Conservation (phyloP, 2,797 vertebrate genomes). For the Sebastolobus alascanus region DNA sequence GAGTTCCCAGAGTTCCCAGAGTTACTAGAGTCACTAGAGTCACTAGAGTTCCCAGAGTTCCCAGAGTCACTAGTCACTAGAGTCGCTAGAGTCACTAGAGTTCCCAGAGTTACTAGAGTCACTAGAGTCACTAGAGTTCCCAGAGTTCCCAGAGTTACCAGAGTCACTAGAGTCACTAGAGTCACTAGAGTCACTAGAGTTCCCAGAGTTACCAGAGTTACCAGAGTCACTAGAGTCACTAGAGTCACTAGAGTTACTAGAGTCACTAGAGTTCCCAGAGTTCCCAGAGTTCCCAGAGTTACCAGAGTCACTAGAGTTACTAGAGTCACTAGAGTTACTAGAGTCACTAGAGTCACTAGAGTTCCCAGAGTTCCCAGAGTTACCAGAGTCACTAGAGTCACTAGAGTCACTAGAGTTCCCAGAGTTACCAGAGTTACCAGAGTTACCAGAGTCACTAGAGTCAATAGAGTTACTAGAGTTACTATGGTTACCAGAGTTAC, state of each 20-base stretch:
- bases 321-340: background rate
- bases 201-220: background rate
- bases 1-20: no score
- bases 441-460: background rate
- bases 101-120: no score
- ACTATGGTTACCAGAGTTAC: background rate
- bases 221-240: no score
- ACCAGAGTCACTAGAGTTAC: fast-evolving
- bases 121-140: no score
- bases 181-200: background rate
- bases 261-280: background rate
- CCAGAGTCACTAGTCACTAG: no score
- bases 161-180: fast-evolving
- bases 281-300: fast-evolving
- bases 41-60: no score
- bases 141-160: no score
- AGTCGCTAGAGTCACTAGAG: no score
- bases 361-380: background rate
- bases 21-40: no score
- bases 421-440: fast-evolving
- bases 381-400: background rate
- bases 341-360: background rate
- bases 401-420: background rate
- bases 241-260: background rate
- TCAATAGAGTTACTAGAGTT: background rate